phyloP scores from a whole-genome alignment of 1,140 invertebrate species.

The Sycobia sp. region DNA sequence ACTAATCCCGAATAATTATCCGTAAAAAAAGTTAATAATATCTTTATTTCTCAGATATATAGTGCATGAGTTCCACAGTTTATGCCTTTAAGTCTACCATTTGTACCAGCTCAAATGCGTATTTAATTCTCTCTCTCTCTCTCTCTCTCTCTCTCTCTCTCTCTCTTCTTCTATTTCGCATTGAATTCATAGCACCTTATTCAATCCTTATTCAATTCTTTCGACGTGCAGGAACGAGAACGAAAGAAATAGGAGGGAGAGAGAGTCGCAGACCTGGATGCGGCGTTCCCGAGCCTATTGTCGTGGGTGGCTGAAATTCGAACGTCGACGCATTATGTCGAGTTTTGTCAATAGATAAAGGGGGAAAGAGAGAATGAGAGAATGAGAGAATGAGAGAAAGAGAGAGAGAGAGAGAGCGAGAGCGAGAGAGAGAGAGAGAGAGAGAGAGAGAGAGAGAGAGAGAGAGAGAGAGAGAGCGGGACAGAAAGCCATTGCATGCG shows the following conservation, averaged over 20 bases:
- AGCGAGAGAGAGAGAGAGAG: too few species aligned
- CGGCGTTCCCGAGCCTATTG: too few species aligned
- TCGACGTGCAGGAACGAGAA: not conserved
- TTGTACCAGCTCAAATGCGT: too few species aligned
- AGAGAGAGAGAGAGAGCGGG: too few species aligned
- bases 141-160: not conserved
- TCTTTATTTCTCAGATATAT: too few species aligned
- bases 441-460: not conserved
- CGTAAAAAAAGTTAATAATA: too few species aligned
- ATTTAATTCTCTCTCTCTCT: conserved; percentile 9
- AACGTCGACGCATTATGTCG: conserved; percentile 45
- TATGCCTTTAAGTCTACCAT: too few species aligned
- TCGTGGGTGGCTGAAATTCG: conserved; percentile 56
- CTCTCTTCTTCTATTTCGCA: not conserved
- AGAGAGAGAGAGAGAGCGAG: too few species aligned
- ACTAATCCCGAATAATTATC: too few species aligned
- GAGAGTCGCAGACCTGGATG: conserved; percentile 33
- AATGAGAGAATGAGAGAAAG: too few species aligned
- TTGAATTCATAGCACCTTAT: not conserved
- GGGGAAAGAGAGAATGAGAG: not conserved
- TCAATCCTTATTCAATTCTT: conserved; percentile 21
- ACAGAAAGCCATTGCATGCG: conserved; percentile 19
- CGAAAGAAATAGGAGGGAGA: conserved; percentile 10
- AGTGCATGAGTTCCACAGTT: too few species aligned
- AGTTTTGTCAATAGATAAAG: conserved; percentile 30